These are phyloP conservation scores for Rhegmatorhina hoffmannsi DNA, from an alignment of 2,113 vertebrate genomes.

Conservation along the genomic window DNA sequence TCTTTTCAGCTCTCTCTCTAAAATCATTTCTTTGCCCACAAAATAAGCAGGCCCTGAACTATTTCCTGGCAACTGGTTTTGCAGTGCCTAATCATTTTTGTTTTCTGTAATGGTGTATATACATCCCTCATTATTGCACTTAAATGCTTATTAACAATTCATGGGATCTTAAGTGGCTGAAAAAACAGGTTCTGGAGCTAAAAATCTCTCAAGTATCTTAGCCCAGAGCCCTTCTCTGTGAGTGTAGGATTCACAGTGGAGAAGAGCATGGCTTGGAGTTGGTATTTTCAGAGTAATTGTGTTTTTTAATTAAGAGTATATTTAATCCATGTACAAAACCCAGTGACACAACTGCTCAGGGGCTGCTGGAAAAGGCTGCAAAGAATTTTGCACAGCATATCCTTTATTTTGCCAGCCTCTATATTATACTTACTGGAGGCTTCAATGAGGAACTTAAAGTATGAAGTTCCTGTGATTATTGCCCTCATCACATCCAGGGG, in stretches of 20 bases:
- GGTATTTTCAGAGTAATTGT: background rate
- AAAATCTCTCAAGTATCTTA: constrained; percentile 8
- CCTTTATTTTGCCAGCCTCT: background rate
- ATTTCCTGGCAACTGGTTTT: constrained; percentile 24
- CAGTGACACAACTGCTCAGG: background rate
- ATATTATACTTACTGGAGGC: background rate
- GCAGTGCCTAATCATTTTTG: background rate
- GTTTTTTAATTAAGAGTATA: constrained; percentile 36
- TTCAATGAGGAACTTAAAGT: background rate
- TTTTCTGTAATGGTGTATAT: background rate
- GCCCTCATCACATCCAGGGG: rapidly evolving
- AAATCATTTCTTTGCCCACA: constrained; percentile 49
- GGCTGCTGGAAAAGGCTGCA: background rate
- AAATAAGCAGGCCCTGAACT: constrained; percentile 32
- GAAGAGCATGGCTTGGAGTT: background rate
- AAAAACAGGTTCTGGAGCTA: constrained; percentile 28
- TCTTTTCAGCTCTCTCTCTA: constrained; percentile 14
- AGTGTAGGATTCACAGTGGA: background rate
- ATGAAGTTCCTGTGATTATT: rapidly evolving
- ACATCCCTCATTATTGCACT: constrained; percentile 37
- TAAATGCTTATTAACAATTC: constrained; percentile 63
- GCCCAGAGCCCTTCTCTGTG: background rate
- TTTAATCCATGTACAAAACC: constrained; percentile 34
- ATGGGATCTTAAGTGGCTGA: constrained; percentile 21
- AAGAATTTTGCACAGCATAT: background rate